Evolutionary conservation across 2,113 vertebrate species (phyloP).

Genomic region (Cinclus cinclus): DNA sequence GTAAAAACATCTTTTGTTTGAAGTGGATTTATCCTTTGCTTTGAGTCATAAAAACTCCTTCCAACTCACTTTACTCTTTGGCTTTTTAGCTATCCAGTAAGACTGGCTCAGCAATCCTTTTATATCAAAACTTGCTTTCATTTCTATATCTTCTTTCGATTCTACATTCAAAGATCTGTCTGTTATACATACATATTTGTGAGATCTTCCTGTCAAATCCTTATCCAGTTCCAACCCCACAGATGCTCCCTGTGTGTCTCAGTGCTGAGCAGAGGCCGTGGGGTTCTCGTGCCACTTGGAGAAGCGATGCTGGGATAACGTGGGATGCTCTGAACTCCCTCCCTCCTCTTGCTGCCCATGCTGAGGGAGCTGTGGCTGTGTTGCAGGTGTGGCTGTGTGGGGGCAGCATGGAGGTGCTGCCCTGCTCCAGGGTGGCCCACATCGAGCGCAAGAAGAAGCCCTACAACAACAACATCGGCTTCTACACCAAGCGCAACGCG

Average conservation of each 20-base stretch:
- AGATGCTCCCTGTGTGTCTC: neutral
- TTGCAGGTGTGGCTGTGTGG: constrained; percentile 95
- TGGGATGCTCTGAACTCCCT: rapidly evolving
- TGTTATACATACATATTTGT: no score
- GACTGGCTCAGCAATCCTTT: no score
- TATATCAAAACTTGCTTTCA: no score
- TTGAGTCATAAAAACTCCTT: no score
- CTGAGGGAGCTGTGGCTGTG: neutral
- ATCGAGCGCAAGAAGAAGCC: constrained; percentile 95
- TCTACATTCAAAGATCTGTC: no score
- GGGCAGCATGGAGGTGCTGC: constrained; percentile 97
- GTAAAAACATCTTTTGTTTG: no score
- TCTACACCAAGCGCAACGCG: constrained; percentile 93
- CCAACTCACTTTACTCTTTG: no score
- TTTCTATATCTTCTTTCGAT: no score
- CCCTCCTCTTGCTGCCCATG: no score
- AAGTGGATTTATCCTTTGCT: no score
- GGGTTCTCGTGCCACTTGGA: neutral
- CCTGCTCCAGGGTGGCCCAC: constrained; percentile 94
- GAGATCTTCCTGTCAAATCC: no score
- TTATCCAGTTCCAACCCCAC: neutral
- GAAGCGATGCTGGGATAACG: rapidly evolving
- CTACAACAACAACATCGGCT: constrained; percentile 93
- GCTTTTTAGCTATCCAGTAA: no score
- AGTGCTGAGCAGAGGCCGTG: rapidly evolving